phyloP scores from a whole-genome alignment of 2,888 invertebrate species.

The Fragum sueziense region DNA sequence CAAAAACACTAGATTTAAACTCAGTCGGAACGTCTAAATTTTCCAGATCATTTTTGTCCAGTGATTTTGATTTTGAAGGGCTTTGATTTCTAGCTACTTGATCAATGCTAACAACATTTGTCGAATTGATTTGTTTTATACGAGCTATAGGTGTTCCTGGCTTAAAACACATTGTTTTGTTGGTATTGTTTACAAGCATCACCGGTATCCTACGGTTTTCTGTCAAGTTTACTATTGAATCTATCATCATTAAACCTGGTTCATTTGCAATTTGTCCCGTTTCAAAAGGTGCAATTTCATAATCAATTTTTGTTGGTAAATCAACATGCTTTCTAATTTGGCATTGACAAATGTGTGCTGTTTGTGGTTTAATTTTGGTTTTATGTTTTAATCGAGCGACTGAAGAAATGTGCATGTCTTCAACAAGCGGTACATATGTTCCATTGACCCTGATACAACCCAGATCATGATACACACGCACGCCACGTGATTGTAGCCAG shows the following conservation, averaged over 20 bases:
- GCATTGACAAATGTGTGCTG: not conserved
- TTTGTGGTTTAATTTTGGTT: not conserved
- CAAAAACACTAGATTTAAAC: too few species aligned
- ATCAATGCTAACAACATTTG: too few species aligned
- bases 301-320: not conserved
- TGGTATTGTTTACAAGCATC: not conserved
- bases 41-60: too few species aligned
- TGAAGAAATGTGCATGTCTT: not conserved
- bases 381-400: not conserved
- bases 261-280: not conserved
- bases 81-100: too few species aligned
- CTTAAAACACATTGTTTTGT: too few species aligned
- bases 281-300: not conserved
- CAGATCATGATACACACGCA: slow-evolving; percentile 34
- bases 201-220: not conserved
- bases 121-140: too few species aligned
- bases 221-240: not conserved
- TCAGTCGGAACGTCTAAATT: too few species aligned
- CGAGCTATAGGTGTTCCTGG: too few species aligned
- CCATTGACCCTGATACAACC: slow-evolving; percentile 11
- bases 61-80: too few species aligned
- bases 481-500: slow-evolving; percentile 30
- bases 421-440: not conserved
- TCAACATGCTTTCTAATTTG: not conserved
- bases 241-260: not conserved